These are phyloP conservation scores for Heteromormyrus szaboi DNA, from an alignment of 2,797 vertebrate species.

Conservation along the genomic window DNA sequence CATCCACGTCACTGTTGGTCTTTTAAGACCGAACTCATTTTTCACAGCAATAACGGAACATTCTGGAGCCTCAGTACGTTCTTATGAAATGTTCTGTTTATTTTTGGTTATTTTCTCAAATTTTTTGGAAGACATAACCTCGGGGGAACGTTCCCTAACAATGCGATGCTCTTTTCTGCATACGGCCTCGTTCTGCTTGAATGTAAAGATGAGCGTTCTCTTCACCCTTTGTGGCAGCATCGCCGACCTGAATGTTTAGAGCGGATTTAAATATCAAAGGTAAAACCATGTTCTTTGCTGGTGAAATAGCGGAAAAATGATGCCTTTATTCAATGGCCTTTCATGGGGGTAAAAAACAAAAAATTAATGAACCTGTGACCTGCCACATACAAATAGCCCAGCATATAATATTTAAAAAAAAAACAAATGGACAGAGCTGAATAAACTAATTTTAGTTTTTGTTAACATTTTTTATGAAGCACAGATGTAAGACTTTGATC, in stretches of 20 bases:
- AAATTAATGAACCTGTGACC: not conserved
- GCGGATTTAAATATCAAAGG: constrained; percentile 65
- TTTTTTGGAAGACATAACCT: not conserved
- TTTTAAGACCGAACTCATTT: not conserved
- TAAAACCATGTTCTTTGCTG: constrained; percentile 41
- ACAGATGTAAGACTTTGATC: not conserved
- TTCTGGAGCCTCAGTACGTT: not conserved
- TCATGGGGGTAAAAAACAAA: constrained; percentile 12
- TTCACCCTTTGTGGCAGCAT: not conserved
- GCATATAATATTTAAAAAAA: not conserved
- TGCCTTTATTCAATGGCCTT: constrained; percentile 21
- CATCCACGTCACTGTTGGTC: not conserved
- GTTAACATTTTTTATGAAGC: not conserved
- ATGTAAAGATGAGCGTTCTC: not conserved
- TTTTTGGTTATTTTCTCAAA: too few relatives aligned
- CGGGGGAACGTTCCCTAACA: not conserved
- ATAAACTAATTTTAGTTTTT: not conserved
- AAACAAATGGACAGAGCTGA: not conserved
- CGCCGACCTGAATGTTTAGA: constrained; percentile 4
- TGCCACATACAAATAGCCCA: not conserved
- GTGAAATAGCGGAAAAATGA: constrained; percentile 41
- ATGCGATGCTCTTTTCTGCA: not conserved
- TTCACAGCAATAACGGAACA: not conserved
- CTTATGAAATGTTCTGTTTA: not conserved
- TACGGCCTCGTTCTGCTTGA: not conserved